Base-by-base conservation (phyloP, 2,797 vertebrate genomes). In the Notolabrus celidotus region DNA sequence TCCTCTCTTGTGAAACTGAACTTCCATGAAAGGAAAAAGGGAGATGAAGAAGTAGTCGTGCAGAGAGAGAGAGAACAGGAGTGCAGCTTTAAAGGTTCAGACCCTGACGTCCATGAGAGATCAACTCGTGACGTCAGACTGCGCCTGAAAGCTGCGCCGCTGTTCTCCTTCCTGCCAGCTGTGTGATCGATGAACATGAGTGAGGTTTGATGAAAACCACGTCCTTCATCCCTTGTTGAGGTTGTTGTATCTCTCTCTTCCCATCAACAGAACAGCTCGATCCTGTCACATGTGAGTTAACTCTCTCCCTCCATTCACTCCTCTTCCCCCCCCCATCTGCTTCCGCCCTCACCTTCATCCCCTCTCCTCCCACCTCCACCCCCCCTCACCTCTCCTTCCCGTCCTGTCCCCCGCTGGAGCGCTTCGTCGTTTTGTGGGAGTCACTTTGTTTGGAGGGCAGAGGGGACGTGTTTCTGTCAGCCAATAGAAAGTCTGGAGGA, bases 251-350 rank as follows among this genome's bases (percentile, higher is more conserved):
- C 86, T 92, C 64, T 88, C 79, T 89, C 74, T 92, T 91, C 91
- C 89, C 91, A 90, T 92, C 94, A 94, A 94, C 94, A 95, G 94
- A 94, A 69, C 91, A 92, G 88, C 88, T 92, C 86, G 84, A 2
- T 94, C 93, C 93, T 95, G 92, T 93, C 94, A 93, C 94, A 95
- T 95, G 95, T 95, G 95, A 95, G 95, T 95, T 91, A 85, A 92
- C 78, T 77, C 84, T 77, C 81, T 87, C 86, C 84, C 80, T 88
- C 80, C 86, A 83, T 87, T 71, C 74, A 36, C 78, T 77, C 69
- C 73, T 84, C 79, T 50, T 80, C n/a, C n/a, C 70, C 79, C 86
- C n/a, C 29, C 86, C 81, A 72, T 72, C 82, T 78, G 86, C 82
- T 88, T 82, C 84, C 85, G 77, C 83, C 80, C 71, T 77, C 84